These are phyloP conservation scores for Papilio glaucus DNA, from an alignment of 1,140 invertebrate species.

Conservation along the genomic window DNA sequence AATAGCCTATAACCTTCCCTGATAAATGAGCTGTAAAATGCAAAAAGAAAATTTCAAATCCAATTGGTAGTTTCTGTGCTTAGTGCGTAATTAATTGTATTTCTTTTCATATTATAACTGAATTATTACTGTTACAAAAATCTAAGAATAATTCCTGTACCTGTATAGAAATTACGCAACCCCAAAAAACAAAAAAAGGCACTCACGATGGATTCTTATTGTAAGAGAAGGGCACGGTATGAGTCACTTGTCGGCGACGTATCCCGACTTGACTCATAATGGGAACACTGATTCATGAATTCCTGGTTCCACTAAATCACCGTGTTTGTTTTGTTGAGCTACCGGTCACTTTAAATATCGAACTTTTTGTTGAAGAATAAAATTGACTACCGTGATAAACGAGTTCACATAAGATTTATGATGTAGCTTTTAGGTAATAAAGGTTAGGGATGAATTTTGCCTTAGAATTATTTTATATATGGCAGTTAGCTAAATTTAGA, in stretches of 20 bases:
- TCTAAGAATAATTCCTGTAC: neutral
- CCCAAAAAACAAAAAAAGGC: neutral
- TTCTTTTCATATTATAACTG: too few relatives aligned
- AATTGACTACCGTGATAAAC: slow-evolving; percentile 2
- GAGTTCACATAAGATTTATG: slow-evolving; percentile 12
- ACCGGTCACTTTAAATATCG: slow-evolving; percentile 20
- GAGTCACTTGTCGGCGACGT: slow-evolving; percentile 9
- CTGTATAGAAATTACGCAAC: slow-evolving; percentile 5
- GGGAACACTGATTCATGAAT: slow-evolving; percentile 25
- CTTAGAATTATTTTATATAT: neutral
- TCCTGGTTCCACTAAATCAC: neutral
- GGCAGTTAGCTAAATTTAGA: too few relatives aligned
- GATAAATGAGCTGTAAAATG: too few relatives aligned
- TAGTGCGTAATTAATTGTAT: too few relatives aligned
- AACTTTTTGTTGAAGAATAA: neutral
- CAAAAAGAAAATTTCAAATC: too few relatives aligned
- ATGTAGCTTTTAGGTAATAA: neutral
- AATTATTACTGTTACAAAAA: neutral
- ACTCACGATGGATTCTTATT: neutral
- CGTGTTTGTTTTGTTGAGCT: neutral
- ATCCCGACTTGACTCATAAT: slow-evolving; percentile 6
- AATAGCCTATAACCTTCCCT: too few relatives aligned
- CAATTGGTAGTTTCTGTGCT: too few relatives aligned
- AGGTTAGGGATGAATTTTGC: neutral
- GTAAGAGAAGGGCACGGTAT: slow-evolving; percentile 4